These are phyloP conservation scores for Tachyglossus aculeatus DNA, from an alignment of 2,797 vertebrate species.

Conservation along the genomic window DNA sequence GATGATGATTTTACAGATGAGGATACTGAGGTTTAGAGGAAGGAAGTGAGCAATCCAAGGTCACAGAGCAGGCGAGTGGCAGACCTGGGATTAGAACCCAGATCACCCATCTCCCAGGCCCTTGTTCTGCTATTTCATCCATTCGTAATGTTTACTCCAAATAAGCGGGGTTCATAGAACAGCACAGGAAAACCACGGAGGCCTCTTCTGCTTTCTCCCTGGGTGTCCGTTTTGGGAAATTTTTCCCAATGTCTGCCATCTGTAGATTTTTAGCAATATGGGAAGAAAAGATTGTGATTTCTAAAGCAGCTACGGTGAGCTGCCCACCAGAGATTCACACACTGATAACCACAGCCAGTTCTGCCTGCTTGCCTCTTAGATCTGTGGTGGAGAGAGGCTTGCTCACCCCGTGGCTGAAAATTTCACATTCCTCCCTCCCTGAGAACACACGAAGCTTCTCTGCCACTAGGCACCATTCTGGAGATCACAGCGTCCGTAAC, in stretches of 20 bases:
- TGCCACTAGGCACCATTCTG: background rate
- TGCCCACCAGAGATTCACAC: background rate
- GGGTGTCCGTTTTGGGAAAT: constrained; percentile 38
- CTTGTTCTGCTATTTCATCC: constrained; percentile 27
- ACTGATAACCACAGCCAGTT: background rate
- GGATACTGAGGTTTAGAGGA: no score
- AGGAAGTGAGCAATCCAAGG: no score
- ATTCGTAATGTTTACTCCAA: constrained; percentile 29
- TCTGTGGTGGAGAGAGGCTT: background rate
- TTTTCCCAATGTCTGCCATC: constrained; percentile 36
- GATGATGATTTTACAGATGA: no score
- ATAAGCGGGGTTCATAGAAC: constrained; percentile 13
- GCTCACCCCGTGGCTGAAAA: constrained; percentile 2
- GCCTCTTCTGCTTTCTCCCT: constrained; percentile 31
- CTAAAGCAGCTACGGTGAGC: constrained; percentile 5
- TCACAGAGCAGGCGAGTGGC: no score
- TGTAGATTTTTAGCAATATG: constrained; percentile 29
- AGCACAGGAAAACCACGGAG: constrained; percentile 31
- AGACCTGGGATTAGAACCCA: no score
- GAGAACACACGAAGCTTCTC: background rate
- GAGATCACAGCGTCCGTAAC: background rate
- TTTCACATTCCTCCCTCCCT: background rate
- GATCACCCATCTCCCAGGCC: no score
- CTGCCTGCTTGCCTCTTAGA: constrained; percentile 3
- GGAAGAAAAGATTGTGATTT: constrained; percentile 21